Evolutionary conservation across 2,113 vertebrate species (phyloP), one percentile per base, ranked within the genome.

Genomic region (Nematolebias whitei): DNA sequence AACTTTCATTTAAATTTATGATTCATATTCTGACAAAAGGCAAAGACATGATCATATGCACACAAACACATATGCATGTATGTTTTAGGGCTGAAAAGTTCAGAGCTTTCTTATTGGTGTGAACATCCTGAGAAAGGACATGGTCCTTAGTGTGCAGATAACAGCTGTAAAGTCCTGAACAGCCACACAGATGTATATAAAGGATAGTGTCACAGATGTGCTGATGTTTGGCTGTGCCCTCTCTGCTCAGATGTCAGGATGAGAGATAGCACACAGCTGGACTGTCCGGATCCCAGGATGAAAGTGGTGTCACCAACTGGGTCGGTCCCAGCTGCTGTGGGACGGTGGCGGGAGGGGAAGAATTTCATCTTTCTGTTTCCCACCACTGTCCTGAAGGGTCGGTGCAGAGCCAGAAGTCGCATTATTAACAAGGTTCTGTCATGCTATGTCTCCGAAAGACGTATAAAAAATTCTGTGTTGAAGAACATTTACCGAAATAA

Each of bases 211-310:
- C 26, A 69, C 65, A 55, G 48, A 75, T 62, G 44, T 8, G 16
- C 55, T 58, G 67, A 79, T 71, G 67, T 60, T 74, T 23, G n/a
- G 38, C 59, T 68, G 57, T 62, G 59, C 63, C 71, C 76, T 57
- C 77, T 74, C 83, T 68, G 62, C 68, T 60, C 60, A 70, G 70
- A 74, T 22, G 59, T 88, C 89, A 88, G 72, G 65, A 85, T 90
- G 87, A 92, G 74, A 77, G 83, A 89, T 87, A 56, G 87, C 71
- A 64, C 88, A 86, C 90, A 92, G 87, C 87, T 90, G 90, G 84
- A 61, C 47, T 64, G 59, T 76, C 13, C 18, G 64, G 55, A 76
- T 79, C 71, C 74, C 40, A 51, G 60, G 84, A 87, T 85, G 72
- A 88, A 86, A 85, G 79, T 24, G 58, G 61, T 87, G 82, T 85